Percentiles rank a stretch among this genome's conserved stretches.
Conservation (phyloP, 2,888 invertebrate species). For the Flexamia atlantica region DNA sequence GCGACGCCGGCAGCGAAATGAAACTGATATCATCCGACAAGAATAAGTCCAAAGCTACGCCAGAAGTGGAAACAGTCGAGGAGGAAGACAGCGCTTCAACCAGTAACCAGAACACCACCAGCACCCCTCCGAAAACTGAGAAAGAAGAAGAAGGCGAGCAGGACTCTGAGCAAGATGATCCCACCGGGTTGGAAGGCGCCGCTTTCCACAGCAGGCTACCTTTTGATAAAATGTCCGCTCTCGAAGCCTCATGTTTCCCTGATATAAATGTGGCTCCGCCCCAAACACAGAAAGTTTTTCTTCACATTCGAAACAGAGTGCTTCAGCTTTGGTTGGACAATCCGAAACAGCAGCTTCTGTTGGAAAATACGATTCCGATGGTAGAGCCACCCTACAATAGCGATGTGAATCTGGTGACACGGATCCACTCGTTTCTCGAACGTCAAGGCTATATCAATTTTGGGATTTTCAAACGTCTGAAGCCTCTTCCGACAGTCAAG, state of each 20-base stretch:
- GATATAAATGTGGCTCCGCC: constrained; percentile 92
- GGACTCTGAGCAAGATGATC: constrained; percentile 78
- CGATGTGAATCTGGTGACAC: constrained; percentile 88
- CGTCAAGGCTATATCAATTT: constrained; percentile 98
- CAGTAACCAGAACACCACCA: constrained; percentile 43
- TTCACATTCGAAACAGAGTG: constrained; percentile 93
- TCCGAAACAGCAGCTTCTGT: constrained; percentile 93
- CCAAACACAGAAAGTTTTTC: constrained; percentile 90
- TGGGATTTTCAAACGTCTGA: constrained; percentile 94
- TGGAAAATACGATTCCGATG: constrained; percentile 88
- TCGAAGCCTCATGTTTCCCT: constrained; percentile 95
- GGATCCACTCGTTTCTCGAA: constrained; percentile 94
- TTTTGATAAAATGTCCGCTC: constrained; percentile 95
- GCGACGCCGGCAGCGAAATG: constrained; percentile 65
- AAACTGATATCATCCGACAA: constrained; percentile 60
- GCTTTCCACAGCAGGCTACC: constrained; percentile 96
- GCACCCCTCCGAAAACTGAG: constrained; percentile 69
- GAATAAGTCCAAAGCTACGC: constrained; percentile 27
- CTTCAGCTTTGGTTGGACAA: constrained; percentile 96
- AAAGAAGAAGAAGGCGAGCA: constrained; percentile 74
- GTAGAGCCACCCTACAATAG: constrained; percentile 95
- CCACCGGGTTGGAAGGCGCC: constrained; percentile 89
- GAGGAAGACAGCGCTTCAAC: constrained; percentile 45
- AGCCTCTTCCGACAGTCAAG: constrained; percentile 75
- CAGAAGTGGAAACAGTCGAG: constrained; percentile 38